Conservation (phyloP, 2,113 vertebrate species). For the Thalassoma bifasciatum region DNA sequence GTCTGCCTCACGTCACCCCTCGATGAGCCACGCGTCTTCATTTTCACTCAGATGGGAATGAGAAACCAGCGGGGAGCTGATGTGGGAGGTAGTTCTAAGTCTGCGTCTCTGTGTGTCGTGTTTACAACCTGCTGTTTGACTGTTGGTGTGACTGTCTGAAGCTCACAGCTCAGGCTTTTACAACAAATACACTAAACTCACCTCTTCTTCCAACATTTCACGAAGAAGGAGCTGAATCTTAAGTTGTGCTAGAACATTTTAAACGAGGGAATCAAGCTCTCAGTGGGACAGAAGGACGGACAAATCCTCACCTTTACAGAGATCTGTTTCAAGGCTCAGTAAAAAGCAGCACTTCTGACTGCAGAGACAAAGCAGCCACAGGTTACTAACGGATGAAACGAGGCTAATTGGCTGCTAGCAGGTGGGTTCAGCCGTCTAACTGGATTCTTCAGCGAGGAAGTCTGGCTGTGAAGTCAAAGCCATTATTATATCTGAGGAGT, state of each 20-base stretch:
- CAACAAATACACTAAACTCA: too few relatives aligned
- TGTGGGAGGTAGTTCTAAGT: background rate
- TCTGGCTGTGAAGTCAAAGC: background rate
- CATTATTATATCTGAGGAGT: background rate
- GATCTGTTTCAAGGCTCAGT: background rate
- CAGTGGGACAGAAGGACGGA: too few relatives aligned
- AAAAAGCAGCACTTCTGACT: background rate
- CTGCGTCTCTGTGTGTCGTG: background rate
- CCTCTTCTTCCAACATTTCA: too few relatives aligned
- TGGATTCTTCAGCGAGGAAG: background rate
- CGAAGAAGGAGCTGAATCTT: too few relatives aligned
- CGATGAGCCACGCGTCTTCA: too few relatives aligned
- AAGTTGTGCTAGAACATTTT: background rate
- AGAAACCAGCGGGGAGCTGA: background rate
- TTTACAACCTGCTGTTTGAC: background rate
- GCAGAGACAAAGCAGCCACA: background rate
- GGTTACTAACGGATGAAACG: background rate
- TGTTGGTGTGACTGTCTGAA: background rate
- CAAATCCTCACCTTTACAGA: background rate
- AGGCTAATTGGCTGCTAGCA: background rate
- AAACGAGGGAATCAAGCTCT: background rate
- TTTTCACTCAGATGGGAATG: background rate
- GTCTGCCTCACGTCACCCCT: too few relatives aligned
- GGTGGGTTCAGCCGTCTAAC: background rate
- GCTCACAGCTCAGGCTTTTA: background rate